phyloP scores from a whole-genome alignment of 2,888 invertebrate species.

The Nomada fabriciana region DNA sequence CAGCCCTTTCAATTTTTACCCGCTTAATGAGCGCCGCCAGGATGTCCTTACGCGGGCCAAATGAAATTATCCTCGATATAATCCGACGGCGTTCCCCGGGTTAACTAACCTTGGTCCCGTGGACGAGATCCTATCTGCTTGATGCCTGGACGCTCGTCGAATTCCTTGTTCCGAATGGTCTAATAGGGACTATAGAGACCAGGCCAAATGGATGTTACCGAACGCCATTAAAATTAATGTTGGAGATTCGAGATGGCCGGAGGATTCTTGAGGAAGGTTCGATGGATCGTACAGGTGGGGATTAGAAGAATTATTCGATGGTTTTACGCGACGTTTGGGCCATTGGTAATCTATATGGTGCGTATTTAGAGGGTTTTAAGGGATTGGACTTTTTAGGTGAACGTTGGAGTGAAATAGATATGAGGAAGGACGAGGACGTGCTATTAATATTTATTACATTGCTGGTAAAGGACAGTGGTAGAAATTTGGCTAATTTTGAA shows the following conservation, averaged over 20 bases:
- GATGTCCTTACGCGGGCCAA: slow-evolving; percentile 71
- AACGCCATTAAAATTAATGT: slow-evolving; percentile 9
- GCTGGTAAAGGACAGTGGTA: no score
- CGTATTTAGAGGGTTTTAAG: no score
- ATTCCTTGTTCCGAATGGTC: background rate
- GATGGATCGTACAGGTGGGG: no score
- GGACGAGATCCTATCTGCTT: slow-evolving; percentile 49
- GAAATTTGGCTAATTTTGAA: no score
- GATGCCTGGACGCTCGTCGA: slow-evolving; percentile 11
- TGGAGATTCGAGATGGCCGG: background rate
- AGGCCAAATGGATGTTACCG: background rate
- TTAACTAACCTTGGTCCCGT: slow-evolving; percentile 3
- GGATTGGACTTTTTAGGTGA: no score
- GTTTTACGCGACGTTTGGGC: no score
- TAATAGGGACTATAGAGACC: background rate
- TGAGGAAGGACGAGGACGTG: no score
- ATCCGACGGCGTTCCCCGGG: slow-evolving; percentile 39
- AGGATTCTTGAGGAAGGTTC: no score
- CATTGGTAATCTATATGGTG: no score
- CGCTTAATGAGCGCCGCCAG: slow-evolving; percentile 71
- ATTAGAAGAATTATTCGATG: no score
- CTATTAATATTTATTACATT: no score
- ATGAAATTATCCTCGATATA: slow-evolving; percentile 77
- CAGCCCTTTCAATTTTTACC: slow-evolving; percentile 74
- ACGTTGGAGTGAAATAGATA: no score